These are phyloP conservation scores for Cheilosia vernalis DNA, from an alignment of 2,888 invertebrate species.

Conservation along the genomic window DNA sequence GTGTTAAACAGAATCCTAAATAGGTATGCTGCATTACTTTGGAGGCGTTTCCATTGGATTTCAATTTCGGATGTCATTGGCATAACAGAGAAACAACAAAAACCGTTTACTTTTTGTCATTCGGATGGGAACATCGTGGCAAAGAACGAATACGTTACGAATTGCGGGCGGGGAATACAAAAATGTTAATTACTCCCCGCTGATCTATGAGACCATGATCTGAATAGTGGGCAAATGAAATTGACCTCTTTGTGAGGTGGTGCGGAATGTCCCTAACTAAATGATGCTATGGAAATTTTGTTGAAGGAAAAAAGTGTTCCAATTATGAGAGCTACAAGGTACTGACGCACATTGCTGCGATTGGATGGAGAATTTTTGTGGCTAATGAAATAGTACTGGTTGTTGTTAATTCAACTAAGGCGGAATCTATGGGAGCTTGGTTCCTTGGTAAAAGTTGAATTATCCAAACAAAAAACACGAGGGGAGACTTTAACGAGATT, in stretches of 20 bases:
- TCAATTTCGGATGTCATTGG: constrained; percentile 69
- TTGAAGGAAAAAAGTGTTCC: background rate
- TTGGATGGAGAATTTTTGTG: too few relatives aligned
- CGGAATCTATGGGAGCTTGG: too few relatives aligned
- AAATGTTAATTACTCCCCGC: constrained; percentile 55
- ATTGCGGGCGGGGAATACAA: background rate
- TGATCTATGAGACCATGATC: constrained; percentile 62
- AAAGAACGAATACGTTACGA: background rate
- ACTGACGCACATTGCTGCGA: too few relatives aligned
- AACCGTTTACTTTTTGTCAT: background rate
- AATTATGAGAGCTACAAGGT: too few relatives aligned
- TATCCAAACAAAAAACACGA: too few relatives aligned
- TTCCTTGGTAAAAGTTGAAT: too few relatives aligned
- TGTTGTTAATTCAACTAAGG: too few relatives aligned
- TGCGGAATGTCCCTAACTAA: constrained; percentile 58
- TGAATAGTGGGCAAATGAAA: constrained; percentile 56
- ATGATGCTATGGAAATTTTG: constrained; percentile 2
- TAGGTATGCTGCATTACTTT: constrained; percentile 31
- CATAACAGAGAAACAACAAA: constrained; percentile 30
- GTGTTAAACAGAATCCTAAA: constrained; percentile 57
- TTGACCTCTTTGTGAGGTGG: constrained; percentile 70
- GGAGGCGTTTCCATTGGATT: constrained; percentile 48
- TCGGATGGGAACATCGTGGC: background rate
- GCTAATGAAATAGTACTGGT: too few relatives aligned
- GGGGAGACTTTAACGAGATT: too few relatives aligned